Base-by-base conservation (phyloP, 2,113 vertebrate species). In the Nicator chloris region DNA sequence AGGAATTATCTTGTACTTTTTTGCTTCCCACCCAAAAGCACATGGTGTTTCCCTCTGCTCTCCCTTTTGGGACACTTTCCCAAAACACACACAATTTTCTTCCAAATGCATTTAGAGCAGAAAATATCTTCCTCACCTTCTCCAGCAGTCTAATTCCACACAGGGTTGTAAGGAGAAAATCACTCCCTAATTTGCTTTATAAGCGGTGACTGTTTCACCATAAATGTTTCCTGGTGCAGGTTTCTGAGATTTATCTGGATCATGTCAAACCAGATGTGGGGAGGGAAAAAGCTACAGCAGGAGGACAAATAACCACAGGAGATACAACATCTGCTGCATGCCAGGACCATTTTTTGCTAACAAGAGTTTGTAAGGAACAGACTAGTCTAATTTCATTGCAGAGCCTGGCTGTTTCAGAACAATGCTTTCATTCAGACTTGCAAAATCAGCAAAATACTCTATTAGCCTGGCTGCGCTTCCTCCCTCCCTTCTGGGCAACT, bases 371-470 rank as follows among this genome's bases (percentile, higher is more conserved):
- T 64, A 84, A 92, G 73, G 81, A 93, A 16, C 85, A 93, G 84
- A 66, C 37, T 4, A 39, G 49, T 22, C 39, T 70, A 90, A 92
- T 56, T 77, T 82, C 42, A 47, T 28, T 26, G 94, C 89, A 80
- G 80, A 70, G 71, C 75, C 59, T n/a, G 82, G 42, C 75, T 93
- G 71, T 33, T 86, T 59, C 60, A 59, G 90, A 89, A 91, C 80
- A 35, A 70, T 5, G 82, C 42, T 80, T 86, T 50, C 30, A 20
- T 61, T 69, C 40, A 63, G 91, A 84, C 28, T 50, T 35, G 59
- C 91, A 92, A 85, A 82, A 91, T 95, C 92, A 93, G 89, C 92
- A 93, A 64, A 81, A 79, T 53, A 37, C 79, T 69, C 60, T 71
- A 53, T 86, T 56, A 91, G 47, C 1, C 15, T 5, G 75, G 82